Evolutionary conservation across 2,797 vertebrate genomes (phyloP), one percentile per base, ranked within the genome.

Genomic region (Falco concolor): DNA sequence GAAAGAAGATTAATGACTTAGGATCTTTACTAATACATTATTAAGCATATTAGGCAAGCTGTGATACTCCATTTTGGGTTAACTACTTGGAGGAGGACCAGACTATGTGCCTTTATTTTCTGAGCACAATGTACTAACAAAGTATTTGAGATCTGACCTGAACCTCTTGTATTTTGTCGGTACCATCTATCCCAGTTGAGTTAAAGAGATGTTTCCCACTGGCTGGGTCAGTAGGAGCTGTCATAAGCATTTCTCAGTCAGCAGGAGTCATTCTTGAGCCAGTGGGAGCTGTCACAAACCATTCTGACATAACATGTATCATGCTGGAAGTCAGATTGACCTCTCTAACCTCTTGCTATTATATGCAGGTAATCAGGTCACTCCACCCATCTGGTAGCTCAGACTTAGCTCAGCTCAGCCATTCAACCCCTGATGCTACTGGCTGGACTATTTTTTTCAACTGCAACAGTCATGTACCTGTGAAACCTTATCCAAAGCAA

Each of bases 221-320:
- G 90, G 44, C 25, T 84, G 23, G 84, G 64, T 95, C 85, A 77
- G 82, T 90, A 93, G 83, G 59, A 96, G 74, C 49, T 92, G 93
- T 95, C 91, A 92, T 92, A 74, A 94, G 56, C 83, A 90, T 93
- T 95, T 96, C 93, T 95, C 70, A 93, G 94, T 93, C 96, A 96
- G 95, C 93, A 96, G 93, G 95, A 94, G 93, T 72, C 74, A 82
- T 96, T 95, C 88, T 69, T 84, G 77, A 96, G 94, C 80, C 91
- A 90, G 95, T 93, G 76, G 94, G 94, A 96, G 93, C 96, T 90
- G 94, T 95, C 96, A 95, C 17, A 95, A 96, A 84, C 85, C 52
- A 42, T 95, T 96, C 83, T 95, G 90, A 95, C 56, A 94, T 74
- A 94, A 85, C 93, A 95, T 40, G 83, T 70, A 89, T 96, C 95